A percentile compares a stretch with the other conserved stretches of the same genome.
phyloP scores from a whole-genome alignment of 2,113 vertebrate species.

The Hiodon alosoides region DNA sequence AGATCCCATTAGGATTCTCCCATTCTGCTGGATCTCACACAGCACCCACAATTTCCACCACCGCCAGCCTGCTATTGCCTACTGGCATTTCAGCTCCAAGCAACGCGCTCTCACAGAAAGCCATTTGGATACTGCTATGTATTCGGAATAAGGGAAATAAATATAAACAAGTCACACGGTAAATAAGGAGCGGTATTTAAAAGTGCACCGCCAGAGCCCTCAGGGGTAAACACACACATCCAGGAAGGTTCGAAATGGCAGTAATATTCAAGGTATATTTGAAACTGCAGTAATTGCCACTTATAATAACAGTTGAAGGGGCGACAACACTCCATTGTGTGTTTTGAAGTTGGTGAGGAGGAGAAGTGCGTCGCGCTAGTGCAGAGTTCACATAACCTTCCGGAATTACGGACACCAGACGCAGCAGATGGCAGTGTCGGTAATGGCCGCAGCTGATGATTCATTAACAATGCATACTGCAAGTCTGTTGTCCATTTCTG shows the following conservation, averaged over 20 bases:
- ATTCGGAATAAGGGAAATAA: slow-evolving; percentile 36
- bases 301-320: slow-evolving; percentile 42
- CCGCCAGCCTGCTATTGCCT: not conserved
- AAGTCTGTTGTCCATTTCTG: too few relatives aligned
- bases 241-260: slow-evolving; percentile 15
- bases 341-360: not conserved
- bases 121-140: not conserved
- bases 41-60: too few relatives aligned
- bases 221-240: slow-evolving; percentile 51
- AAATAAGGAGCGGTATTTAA: slow-evolving; percentile 20
- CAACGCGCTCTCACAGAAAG: not conserved
- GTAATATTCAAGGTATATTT: slow-evolving; percentile 32
- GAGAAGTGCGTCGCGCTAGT: not conserved
- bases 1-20: too few relatives aligned
- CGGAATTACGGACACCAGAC: too few relatives aligned
- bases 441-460: too few relatives aligned
- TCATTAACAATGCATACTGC: too few relatives aligned
- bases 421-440: too few relatives aligned
- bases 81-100: not conserved
- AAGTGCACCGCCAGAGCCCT: slow-evolving; percentile 37
- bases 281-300: slow-evolving; percentile 46
- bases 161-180: slow-evolving; percentile 32
- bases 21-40: too few relatives aligned
- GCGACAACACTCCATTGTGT: not conserved
- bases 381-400: not conserved